Conservation (phyloP, 2,113 vertebrate species). For the Protomyctophum bolini region DNA sequence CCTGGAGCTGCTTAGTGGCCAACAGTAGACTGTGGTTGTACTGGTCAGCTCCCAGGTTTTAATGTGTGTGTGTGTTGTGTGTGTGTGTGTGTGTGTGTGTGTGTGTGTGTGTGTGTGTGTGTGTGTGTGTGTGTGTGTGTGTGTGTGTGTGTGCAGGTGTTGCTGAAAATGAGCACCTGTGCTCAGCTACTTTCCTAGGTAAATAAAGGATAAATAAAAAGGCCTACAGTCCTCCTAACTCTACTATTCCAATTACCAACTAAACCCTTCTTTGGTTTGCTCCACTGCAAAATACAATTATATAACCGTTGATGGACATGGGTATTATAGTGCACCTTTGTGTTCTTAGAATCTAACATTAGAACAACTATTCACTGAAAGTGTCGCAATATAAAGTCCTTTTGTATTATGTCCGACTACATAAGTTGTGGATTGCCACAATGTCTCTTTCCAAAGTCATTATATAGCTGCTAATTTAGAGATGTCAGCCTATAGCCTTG, state of each 20-base stretch:
- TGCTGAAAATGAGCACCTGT: no score
- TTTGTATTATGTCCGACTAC: slow-evolving; percentile 32
- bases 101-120: no score
- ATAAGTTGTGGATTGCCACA: slow-evolving; percentile 37
- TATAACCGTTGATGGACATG: not conserved
- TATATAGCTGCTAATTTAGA: slow-evolving; percentile 43
- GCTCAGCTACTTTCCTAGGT: no score
- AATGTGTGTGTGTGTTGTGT: no score
- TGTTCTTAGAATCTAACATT: not conserved
- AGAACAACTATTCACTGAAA: slow-evolving; percentile 5
- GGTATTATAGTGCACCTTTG: not conserved
- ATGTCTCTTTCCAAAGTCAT: slow-evolving; percentile 47
- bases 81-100: no score
- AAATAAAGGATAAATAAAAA: no score
- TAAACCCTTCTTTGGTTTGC: not conserved
- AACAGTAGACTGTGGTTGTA: no score
- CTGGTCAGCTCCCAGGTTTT: no score
- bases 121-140: no score
- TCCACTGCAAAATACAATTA: not conserved
- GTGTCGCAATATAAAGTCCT: slow-evolving; percentile 29
- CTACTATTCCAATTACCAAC: not conserved
- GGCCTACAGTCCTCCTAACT: not conserved
- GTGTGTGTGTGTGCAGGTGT: no score
- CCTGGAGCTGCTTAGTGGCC: no score
- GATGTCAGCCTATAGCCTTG: not conserved